These are phyloP conservation scores for Cydia pomonella DNA, from an alignment of 1,140 invertebrate genomes.

Conservation along the genomic window DNA sequence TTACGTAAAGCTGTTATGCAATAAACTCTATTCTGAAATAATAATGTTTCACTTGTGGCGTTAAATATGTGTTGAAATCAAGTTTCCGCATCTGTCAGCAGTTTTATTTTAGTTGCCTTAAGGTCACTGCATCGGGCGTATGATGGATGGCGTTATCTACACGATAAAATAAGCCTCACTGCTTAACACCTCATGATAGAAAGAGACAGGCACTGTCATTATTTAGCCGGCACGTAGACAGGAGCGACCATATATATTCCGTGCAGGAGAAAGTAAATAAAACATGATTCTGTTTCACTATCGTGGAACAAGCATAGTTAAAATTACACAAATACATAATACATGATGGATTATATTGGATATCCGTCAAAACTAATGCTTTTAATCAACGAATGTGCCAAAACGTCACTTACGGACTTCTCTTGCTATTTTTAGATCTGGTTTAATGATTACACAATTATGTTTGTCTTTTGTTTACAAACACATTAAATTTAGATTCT, in stretches of 20 bases:
- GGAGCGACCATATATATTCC: too few relatives aligned
- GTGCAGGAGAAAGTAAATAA: background rate
- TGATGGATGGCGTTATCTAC: too few relatives aligned
- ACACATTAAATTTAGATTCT: too few relatives aligned
- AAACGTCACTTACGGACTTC: background rate
- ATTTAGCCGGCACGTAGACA: too few relatives aligned
- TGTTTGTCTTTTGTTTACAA: background rate
- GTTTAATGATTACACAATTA: background rate
- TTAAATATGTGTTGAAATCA: background rate
- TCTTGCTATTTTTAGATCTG: background rate
- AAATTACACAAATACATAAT: conserved; percentile 12
- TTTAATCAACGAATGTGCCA: conserved; percentile 26
- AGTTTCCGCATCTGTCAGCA: background rate
- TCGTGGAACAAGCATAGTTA: background rate
- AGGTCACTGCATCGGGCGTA: background rate
- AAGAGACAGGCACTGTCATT: too few relatives aligned
- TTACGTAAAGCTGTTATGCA: conserved; percentile 9
- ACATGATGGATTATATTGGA: conserved; percentile 12
- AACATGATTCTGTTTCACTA: background rate
- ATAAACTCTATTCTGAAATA: conserved; percentile 6
- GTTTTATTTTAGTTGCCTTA: background rate
- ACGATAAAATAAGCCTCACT: too few relatives aligned
- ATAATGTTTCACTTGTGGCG: conserved; percentile 8
- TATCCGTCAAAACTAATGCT: conserved; percentile 9
- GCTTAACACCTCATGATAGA: too few relatives aligned